Percentiles rank a stretch among this genome's conserved stretches.
phyloP scores from a whole-genome alignment of 2,888 invertebrate species.

The Cerastis leucographa region DNA sequence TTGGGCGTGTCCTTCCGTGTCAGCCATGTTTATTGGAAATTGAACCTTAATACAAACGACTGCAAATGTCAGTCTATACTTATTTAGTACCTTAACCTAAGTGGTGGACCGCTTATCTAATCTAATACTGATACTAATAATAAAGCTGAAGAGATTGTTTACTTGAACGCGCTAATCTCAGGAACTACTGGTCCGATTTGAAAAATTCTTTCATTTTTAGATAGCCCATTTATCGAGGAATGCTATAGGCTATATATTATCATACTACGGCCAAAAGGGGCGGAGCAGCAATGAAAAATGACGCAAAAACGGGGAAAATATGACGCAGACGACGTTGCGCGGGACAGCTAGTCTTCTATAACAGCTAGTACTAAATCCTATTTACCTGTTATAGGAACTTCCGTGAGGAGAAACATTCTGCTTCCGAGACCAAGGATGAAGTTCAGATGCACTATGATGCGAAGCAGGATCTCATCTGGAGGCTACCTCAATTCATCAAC shows the following conservation, averaged over 20 bases:
- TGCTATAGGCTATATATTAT: no score
- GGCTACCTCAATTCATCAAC: conserved; percentile 93
- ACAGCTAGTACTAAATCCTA: neutral
- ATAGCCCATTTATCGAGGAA: no score
- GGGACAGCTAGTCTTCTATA: no score
- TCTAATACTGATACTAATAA: no score
- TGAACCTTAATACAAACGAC: neutral
- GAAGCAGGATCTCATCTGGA: conserved; percentile 92
- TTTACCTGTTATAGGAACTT: conserved; percentile 73
- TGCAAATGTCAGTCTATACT: neutral
- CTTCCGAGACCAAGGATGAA: conserved; percentile 93
- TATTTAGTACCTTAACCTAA: neutral
- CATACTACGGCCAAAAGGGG: no score
- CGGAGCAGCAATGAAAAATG: no score
- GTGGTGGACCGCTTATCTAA: neutral
- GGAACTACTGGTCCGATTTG: no score
- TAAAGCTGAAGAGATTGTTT: no score
- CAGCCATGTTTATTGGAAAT: neutral
- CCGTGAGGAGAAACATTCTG: conserved; percentile 91
- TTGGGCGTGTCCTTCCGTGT: neutral
- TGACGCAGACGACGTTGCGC: no score
- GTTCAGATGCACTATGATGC: conserved; percentile 92
- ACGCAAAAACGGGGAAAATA: no score
- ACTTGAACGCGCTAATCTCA: no score
- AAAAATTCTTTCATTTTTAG: no score